Base-by-base conservation (phyloP, 2,797 vertebrate genomes). In the Lindbergichthys nudifrons region DNA sequence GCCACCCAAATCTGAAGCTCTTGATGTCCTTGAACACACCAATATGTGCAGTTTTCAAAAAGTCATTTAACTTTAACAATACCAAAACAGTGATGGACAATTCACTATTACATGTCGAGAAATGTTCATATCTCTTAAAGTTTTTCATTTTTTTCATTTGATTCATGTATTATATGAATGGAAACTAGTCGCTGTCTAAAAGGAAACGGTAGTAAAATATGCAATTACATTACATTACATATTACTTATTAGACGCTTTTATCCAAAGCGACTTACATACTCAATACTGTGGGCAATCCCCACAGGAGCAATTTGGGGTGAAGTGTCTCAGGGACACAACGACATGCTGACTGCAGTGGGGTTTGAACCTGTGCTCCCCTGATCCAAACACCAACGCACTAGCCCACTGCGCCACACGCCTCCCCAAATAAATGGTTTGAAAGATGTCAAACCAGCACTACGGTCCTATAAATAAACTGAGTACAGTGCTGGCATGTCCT, bases 401-500 rank as follows among this genome's bases (percentile, higher is more conserved):
- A 26, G 1, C 0, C 26, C 26, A 26, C 26, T 26, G 26, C 4
- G 26, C 26, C 26, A 26, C 4, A 26, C 4, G 26, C 26, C 26
- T 4, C 4, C 26, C 11, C 23, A 54, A 54, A 3, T 45, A 4
- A 60, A 26, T 65, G 13, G 16, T 59, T 48, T 71, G 9, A 57
- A 65, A 64, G 11, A 47, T 56, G 15, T 46, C 47, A 77, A 64
- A 9, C 19, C 26, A 50, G 18, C 15, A 3, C 11, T 19, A 26
- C 30, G 19, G 14, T 32, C 39, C 54, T 72, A 16, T 56, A 53
- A 75, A 75, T 56, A 47, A 65, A 60, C 32, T 59, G 15, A 72
- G 26, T 43, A 21, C 64, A 73, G 21, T 63, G 9, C 19, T 43
- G 65, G 64, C 73, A 69, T 82, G 80, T 77, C 71, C 48, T 73